Conservation (phyloP, 30 jellyfish, hydroid and myxozoan species). For the Pelagia noctiluca region DNA sequence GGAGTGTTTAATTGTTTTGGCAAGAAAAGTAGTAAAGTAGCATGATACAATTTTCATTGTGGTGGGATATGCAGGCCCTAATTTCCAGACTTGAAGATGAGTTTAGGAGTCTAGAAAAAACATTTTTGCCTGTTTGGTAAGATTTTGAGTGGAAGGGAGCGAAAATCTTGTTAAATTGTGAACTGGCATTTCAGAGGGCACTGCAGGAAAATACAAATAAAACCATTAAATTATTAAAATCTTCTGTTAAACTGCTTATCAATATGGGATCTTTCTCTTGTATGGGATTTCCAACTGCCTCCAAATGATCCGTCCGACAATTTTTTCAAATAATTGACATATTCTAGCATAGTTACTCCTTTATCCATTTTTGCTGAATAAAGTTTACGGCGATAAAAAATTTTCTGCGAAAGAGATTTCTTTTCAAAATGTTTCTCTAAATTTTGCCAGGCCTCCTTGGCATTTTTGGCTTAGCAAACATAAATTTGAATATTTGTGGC, state of each 20-base stretch:
- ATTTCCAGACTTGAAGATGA: no score
- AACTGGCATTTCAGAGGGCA: no score
- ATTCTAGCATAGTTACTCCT: slow-evolving; percentile 52
- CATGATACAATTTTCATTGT: no score
- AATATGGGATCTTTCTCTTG: slow-evolving; percentile 56
- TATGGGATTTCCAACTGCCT: slow-evolving; percentile 53
- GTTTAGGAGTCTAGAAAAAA: no score
- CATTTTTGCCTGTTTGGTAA: no score
- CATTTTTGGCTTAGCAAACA: slow-evolving; percentile 67
- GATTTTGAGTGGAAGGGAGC: no score
- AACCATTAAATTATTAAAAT: slow-evolving; percentile 33
- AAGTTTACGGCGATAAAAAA: slow-evolving; percentile 60
- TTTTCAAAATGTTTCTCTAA: slow-evolving; percentile 60
- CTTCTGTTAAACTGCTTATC: slow-evolving; percentile 25
- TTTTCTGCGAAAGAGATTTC: slow-evolving; percentile 58
- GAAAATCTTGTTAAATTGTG: no score
- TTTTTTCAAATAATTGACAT: slow-evolving; percentile 35
- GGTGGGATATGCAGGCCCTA: no score
- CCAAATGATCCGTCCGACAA: slow-evolving; percentile 64
- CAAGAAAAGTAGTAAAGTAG: no score
- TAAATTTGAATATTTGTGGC: slow-evolving; percentile 53
- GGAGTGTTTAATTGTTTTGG: no score
- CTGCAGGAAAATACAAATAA: no score
- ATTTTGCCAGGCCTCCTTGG: slow-evolving; percentile 84
- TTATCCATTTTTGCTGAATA: slow-evolving; percentile 57